phyloP scores from a whole-genome alignment of 2,888 invertebrate species.

The Metallyticus violacea region DNA sequence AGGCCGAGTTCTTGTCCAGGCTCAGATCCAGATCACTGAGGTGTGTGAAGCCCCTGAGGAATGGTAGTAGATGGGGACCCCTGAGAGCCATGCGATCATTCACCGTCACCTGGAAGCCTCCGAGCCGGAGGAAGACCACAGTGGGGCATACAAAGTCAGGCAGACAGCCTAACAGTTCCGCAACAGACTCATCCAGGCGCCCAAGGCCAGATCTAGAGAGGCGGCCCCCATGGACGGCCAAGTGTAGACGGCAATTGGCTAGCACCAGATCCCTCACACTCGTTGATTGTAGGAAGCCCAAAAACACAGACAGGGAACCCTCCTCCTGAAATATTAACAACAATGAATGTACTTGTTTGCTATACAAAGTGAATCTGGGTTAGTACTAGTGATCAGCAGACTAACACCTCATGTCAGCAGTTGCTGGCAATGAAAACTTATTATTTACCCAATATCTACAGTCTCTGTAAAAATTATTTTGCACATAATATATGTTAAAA shows the following conservation, averaged over 20 bases:
- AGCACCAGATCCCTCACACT: slow-evolving; percentile 53
- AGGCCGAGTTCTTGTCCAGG: slow-evolving; percentile 49
- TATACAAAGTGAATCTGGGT: neutral
- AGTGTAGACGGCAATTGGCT: slow-evolving; percentile 53
- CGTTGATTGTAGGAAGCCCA: slow-evolving; percentile 51
- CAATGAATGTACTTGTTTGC: neutral
- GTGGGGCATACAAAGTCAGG: slow-evolving; percentile 49
- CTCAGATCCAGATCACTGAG: slow-evolving; percentile 52
- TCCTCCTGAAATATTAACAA: slow-evolving; percentile 49
- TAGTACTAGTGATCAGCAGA: neutral
- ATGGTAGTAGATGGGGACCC: slow-evolving; percentile 51
- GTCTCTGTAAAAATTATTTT: neutral
- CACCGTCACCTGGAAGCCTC: slow-evolving; percentile 51
- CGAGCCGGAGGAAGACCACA: slow-evolving; percentile 51
- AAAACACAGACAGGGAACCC: slow-evolving; percentile 49
- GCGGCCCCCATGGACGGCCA: slow-evolving; percentile 49
- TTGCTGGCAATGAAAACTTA: neutral
- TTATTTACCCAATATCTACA: neutral
- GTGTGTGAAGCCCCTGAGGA: slow-evolving; percentile 50
- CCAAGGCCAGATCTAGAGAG: slow-evolving; percentile 45
- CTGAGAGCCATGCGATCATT: slow-evolving; percentile 49
- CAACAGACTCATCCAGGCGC: slow-evolving; percentile 46
- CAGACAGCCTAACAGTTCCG: slow-evolving; percentile 45
- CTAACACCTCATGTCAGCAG: neutral
- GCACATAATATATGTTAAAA: too few relatives aligned